Evolutionary conservation across 2,888 invertebrate species (phyloP).

Genomic region (Agriopis leucophaearia): DNA sequence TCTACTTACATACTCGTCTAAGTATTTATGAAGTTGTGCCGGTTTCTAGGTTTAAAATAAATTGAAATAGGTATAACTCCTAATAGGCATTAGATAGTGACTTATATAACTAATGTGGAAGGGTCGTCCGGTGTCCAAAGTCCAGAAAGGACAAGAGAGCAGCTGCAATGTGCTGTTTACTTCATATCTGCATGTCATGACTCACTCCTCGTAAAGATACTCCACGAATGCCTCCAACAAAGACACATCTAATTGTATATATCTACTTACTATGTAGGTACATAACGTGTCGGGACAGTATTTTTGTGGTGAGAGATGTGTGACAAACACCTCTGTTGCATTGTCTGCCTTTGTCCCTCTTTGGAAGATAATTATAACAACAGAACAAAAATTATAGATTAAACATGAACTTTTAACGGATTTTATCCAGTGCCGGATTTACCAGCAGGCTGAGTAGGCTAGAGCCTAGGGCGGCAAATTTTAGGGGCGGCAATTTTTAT

Average conservation of each 20-base stretch:
- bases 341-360: slow-evolving; percentile 36
- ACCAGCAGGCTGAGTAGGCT: too few relatives aligned
- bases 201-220: slow-evolving; percentile 24
- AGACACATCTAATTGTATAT: slow-evolving; percentile 19
- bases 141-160: slow-evolving; percentile 23
- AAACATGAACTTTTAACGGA: too few relatives aligned
- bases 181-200: slow-evolving; percentile 31
- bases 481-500: too few relatives aligned
- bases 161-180: slow-evolving; percentile 28
- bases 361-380: not conserved
- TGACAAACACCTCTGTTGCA: slow-evolving; percentile 36
- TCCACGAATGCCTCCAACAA: slow-evolving; percentile 30
- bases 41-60: not conserved
- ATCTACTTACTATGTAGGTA: slow-evolving; percentile 19
- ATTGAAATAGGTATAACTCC: not conserved
- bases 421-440: too few relatives aligned
- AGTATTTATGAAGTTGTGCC: not conserved
- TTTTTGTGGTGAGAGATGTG: slow-evolving; percentile 37
- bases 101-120: not conserved
- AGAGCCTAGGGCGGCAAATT: too few relatives aligned
- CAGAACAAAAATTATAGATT: not conserved
- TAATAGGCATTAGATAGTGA: not conserved
- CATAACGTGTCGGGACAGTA: slow-evolving; percentile 38
- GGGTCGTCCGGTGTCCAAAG: slow-evolving; percentile 23
- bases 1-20: too few relatives aligned